Percentiles rank a stretch among this genome's conserved stretches.
These are phyloP conservation scores for Drosophila chauvacae DNA, from an alignment of 1,140 invertebrate genomes.

Conservation along the genomic window DNA sequence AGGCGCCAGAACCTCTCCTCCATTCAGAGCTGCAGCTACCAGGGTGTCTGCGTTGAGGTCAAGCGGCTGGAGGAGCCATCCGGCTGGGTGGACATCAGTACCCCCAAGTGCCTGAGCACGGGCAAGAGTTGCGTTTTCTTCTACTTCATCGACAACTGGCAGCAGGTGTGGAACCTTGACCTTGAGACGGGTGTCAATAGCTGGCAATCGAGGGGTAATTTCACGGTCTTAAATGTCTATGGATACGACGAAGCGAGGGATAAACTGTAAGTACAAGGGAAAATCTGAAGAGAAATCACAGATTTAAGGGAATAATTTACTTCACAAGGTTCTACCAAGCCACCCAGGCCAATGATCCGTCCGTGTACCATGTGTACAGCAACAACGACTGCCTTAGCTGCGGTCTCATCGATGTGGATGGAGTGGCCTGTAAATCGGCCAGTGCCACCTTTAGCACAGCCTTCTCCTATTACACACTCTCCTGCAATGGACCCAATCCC, in stretches of 20 bases:
- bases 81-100: conserved; percentile 73
- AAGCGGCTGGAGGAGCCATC: conserved; percentile 66
- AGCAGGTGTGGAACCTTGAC: conserved; percentile 76
- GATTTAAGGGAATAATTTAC: not conserved
- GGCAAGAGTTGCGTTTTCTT: conserved; percentile 67
- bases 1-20: conserved; percentile 91
- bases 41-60: conserved; percentile 63
- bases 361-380: conserved; percentile 62
- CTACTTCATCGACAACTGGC: conserved; percentile 79
- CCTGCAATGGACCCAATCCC: conserved; percentile 89
- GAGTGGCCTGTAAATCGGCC: conserved; percentile 84
- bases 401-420: conserved; percentile 80
- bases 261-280: conserved; percentile 63
- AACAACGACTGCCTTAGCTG: conserved; percentile 85
- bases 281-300: not conserved
- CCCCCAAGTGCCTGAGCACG: conserved; percentile 56
- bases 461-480: conserved; percentile 88
- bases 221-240: conserved; percentile 68
- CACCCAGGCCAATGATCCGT: conserved; percentile 58
- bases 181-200: conserved; percentile 66
- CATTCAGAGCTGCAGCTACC: conserved; percentile 66
- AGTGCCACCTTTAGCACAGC: conserved; percentile 88
- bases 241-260: conserved; percentile 74
- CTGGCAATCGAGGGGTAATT: conserved; percentile 63
- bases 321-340: conserved; percentile 73